These are phyloP conservation scores for Drosophila monieri DNA, from an alignment of 2,888 invertebrate species.

Conservation along the genomic window DNA sequence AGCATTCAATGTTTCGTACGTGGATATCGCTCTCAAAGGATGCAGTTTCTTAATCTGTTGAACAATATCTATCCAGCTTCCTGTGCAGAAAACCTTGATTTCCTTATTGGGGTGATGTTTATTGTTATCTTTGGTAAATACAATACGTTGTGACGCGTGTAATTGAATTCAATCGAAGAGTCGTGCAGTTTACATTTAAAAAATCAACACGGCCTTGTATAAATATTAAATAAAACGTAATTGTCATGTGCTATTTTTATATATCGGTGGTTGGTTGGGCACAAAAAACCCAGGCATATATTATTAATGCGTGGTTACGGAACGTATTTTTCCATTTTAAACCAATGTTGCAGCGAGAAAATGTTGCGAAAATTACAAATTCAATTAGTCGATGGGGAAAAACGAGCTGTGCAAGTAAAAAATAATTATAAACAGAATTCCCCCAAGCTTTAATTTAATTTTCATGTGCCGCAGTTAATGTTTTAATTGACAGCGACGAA, in stretches of 20 bases:
- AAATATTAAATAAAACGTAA: constrained; percentile 51
- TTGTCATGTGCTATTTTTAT: constrained; percentile 59
- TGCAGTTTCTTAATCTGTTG: constrained; percentile 2
- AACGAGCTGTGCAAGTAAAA: constrained; percentile 16
- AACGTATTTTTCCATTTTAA: constrained; percentile 15
- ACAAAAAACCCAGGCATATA: constrained; percentile 19
- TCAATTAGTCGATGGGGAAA: constrained; percentile 40
- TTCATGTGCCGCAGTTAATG: constrained; percentile 4
- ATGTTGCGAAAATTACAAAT: constrained; percentile 31
- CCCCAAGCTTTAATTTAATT: constrained; percentile 25
- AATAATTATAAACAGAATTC: constrained; percentile 18
- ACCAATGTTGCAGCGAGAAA: constrained; percentile 8
- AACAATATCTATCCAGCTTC: constrained; percentile 7
- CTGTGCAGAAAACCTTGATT: not conserved
- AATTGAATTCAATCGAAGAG: constrained; percentile 55
- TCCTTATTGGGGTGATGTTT: not conserved
- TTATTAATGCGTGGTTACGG: constrained; percentile 23
- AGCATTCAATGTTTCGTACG: constrained; percentile 46
- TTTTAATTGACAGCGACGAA: constrained; percentile 36
- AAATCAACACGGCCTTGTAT: constrained; percentile 36
- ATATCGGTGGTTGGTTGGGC: constrained; percentile 70
- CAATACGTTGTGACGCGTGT: not conserved
- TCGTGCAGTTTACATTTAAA: constrained; percentile 42
- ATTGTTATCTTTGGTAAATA: not conserved
- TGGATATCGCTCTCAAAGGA: not conserved